Base-by-base conservation (phyloP, 2,888 invertebrate species). In the Campoplex capitator region DNA sequence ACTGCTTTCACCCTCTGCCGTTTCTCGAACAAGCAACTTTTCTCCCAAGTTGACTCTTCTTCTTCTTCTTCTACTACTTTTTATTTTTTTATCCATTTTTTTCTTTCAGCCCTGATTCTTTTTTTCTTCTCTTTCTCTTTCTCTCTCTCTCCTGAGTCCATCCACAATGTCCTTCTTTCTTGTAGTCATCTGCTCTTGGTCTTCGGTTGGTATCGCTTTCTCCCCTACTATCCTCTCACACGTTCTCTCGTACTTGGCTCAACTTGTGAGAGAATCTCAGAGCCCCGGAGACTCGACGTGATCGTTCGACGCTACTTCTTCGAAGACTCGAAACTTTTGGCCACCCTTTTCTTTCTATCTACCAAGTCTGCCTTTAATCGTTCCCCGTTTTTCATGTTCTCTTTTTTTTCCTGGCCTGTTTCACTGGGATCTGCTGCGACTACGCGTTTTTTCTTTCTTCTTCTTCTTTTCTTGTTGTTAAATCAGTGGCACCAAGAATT, bases 331-430 rank as follows among this genome's bases (percentile, higher is more conserved):
- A 88, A 93, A 93, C 93, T 93, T 93, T 91, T 75, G 11, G 58
- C 16, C 68, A 48, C 9, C 45, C 38, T 68, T 62, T 83, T 78
- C 74, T 78, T 42, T 56, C 76, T 88, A 82, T 87, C 82, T 84
- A 76, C 54, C 62, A 90, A 92, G 93, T 93, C 92, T 92, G 91
- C 88, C 91, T 92, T 93, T 93, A 94, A 93, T 94, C 94, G 92
- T 88, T 81, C 89, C 85, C 84, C 87, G 73, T 56, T 81, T 80
- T 71, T 32, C 38, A 48, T 51, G 48, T 18, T 35, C 78, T 45
- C 62, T 83, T 67, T 65, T 62, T 13, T 13, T 78, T 32, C 35
- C 38, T 28, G n/a, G 8, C 35, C 38, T 28, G n/a, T 18, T 54
- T 54, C 23, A n/a, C 28, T 65, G 62, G 65, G 65, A 68, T 58